Conservation (phyloP, 92 coral and sea anemone species). For the Parazoanthus darwini region DNA sequence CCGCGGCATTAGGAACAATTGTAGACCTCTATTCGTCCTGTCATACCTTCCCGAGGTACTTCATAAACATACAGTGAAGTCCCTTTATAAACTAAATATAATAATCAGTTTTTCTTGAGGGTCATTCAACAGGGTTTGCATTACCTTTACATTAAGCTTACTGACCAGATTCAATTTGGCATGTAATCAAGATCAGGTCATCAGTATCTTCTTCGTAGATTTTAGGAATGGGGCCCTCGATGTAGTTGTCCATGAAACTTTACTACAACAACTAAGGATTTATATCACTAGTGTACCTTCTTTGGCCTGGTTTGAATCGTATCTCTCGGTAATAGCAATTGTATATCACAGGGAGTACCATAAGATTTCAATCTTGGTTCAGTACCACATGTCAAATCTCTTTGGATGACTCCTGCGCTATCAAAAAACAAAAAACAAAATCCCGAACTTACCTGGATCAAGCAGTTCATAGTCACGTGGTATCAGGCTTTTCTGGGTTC, state of each 20-base stretch:
- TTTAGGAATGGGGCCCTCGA: too few species aligned
- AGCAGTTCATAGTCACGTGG: constrained; percentile 79
- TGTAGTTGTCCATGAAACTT: background rate
- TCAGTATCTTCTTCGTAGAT: too few species aligned
- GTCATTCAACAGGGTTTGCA: constrained; percentile 47
- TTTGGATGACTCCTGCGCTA: too few species aligned
- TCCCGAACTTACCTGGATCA: constrained; percentile 69
- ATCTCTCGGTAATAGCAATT: constrained; percentile 29
- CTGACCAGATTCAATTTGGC: background rate
- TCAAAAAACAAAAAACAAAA: too few species aligned
- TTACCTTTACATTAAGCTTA: constrained; percentile 23
- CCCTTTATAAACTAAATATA: background rate
- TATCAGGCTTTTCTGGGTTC: constrained; percentile 80
- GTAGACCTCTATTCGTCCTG: constrained; percentile 26
- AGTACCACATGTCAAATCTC: background rate
- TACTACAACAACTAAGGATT: background rate
- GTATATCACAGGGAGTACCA: constrained; percentile 40
- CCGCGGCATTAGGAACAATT: too few species aligned
- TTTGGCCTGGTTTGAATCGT: background rate
- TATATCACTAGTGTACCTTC: background rate
- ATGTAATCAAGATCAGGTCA: background rate
- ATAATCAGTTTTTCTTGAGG: constrained; percentile 46
- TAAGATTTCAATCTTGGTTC: constrained; percentile 51
- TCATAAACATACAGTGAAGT: constrained; percentile 44
- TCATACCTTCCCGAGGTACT: constrained; percentile 41